These are phyloP conservation scores for Trachelus stipa DNA, from an alignment of 2,888 invertebrate genomes.

Conservation along the genomic window DNA sequence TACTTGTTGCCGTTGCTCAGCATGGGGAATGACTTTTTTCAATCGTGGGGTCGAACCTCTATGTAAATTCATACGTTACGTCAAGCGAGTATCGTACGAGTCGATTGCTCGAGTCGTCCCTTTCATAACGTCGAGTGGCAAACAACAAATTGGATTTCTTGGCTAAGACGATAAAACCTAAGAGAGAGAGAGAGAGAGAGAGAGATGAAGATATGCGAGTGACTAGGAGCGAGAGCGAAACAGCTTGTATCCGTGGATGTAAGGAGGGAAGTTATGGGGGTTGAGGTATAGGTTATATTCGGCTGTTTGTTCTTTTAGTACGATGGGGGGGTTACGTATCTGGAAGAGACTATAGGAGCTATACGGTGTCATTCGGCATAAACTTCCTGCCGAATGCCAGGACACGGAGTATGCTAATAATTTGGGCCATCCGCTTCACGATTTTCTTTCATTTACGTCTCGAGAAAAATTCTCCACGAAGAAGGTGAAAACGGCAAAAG, in stretches of 20 bases:
- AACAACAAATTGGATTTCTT: conserved; percentile 40
- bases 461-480: conserved; percentile 1
- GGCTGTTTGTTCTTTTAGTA: conserved; percentile 39
- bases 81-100: conserved; percentile 3
- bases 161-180: conserved; percentile 3
- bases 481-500: not conserved
- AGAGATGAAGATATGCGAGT: too few species aligned
- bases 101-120: conserved; percentile 19
- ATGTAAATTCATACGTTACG: not conserved
- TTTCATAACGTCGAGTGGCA: conserved; percentile 21
- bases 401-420: conserved; percentile 58
- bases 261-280: conserved; percentile 8
- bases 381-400: conserved; percentile 55
- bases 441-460: conserved; percentile 39
- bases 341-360: not conserved
- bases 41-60: not conserved
- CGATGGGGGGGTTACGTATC: not conserved
- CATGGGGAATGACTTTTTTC: too few species aligned
- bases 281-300: conserved; percentile 21
- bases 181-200: not conserved
- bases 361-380: conserved; percentile 32
- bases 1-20: too few species aligned
- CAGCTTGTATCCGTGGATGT: not conserved
- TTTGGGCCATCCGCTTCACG: conserved; percentile 36
- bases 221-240: not conserved